A percentile compares a stretch with the other conserved stretches of the same genome.
Conservation (phyloP, 2,888 invertebrate species). For the Cistogaster globosa region DNA sequence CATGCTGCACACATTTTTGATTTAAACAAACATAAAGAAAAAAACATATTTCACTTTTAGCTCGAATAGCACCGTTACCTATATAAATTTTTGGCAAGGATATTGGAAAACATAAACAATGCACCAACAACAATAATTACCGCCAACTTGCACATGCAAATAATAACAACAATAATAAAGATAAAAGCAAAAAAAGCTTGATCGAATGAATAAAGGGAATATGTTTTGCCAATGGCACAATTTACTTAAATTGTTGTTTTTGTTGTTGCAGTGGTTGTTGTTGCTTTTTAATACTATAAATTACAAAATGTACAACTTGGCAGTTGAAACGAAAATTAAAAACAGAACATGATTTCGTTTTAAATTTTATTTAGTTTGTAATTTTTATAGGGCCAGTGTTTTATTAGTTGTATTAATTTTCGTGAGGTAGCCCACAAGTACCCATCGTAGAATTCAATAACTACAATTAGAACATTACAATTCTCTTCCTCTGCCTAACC, state of each 20-base stretch:
- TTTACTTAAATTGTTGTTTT: constrained; percentile 53
- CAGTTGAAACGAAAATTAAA: too few relatives aligned
- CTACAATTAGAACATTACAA: too few relatives aligned
- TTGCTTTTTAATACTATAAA: too few relatives aligned
- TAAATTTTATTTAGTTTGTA: too few relatives aligned
- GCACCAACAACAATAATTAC: constrained; percentile 3
- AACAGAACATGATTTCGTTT: too few relatives aligned
- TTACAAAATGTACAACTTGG: too few relatives aligned
- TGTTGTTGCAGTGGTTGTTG: neutral
- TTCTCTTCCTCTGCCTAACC: too few relatives aligned
- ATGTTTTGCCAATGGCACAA: constrained; percentile 62
- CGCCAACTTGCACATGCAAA: neutral
- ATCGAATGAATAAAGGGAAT: constrained; percentile 30
- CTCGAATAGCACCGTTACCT: constrained; percentile 61
- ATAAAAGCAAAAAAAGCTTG: constrained; percentile 12
- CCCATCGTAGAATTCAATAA: too few relatives aligned
- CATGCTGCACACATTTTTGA: neutral
- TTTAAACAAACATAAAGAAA: constrained; percentile 5
- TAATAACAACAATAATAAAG: constrained; percentile 36
- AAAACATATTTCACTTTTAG: constrained; percentile 65
- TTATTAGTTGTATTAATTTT: too few relatives aligned
- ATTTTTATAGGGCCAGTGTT: too few relatives aligned
- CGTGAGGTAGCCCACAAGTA: too few relatives aligned
- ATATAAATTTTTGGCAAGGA: constrained; percentile 59
- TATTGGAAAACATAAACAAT: constrained; percentile 29